Evolutionary conservation across 2,888 invertebrate genomes (phyloP), one percentile per base, ranked within the genome.

Genomic region (Amiota communis): DNA sequence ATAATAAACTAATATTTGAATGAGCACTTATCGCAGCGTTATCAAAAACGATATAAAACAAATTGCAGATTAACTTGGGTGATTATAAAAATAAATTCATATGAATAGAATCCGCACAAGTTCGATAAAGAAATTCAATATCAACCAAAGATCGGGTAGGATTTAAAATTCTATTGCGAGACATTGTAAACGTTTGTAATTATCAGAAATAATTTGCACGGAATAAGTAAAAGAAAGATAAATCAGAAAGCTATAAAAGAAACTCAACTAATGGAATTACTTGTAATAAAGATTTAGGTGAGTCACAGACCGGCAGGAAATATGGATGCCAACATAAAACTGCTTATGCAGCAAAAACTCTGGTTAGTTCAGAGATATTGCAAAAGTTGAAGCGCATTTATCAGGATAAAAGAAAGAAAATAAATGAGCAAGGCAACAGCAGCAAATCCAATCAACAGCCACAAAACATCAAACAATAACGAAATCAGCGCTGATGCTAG

Each of bases 151-250:
- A 23, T 23, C 23, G 23, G n/a, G n/a, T n/a, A n/a, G n/a, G 23
- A 23, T 23, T 23, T 23, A 1, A 23, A 23, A 23, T 23, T 23
- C 3, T 23, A 2, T 76, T 87, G 75, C 81, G 80, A 13, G 87
- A 88, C 75, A 86, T 88, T 20, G 85, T 86, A 1, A 86, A 83
- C 70, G 86, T 88, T 69, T 85, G 86, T 4, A 83, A 82, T 72
- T 78, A 81, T 61, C 85, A 85, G 49, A 78, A 82, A 72, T 76
- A 82, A 57, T 36, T 59, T 9, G 74, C 75, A 10, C 56, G 61
- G 4, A 57, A 67, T 8, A 48, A 64, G 23, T 56, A 36, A n/a
- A 23, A 23, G 17, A 46, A 71, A 48, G n/a, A 49, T 10, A 63
- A 47, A 23, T 13, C 70, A 9, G 47, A 13, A 68, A 59, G 49